Base-by-base conservation (phyloP, 2,888 invertebrate genomes). In the Platycheirus albimanus region DNA sequence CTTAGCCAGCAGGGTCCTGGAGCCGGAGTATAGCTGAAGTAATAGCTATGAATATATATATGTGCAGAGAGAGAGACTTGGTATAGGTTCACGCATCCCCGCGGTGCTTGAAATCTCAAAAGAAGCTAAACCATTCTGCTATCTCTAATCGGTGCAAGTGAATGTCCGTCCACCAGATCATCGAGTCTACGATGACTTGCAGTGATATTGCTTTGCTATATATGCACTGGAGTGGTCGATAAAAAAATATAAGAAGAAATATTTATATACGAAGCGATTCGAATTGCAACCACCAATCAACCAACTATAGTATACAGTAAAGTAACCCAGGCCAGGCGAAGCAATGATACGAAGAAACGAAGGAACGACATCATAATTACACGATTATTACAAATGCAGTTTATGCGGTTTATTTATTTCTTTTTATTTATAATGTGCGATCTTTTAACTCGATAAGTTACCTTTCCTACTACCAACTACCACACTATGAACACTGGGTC, bases 331-430 rank as follows among this genome's bases (percentile, higher is more conserved):
- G 58, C 47, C 3, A 61, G 49, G 15, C 30, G 8, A 54, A 30
- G 63, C 49, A 45, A 52, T 58, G 41, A 38, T n/a, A n/a, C 33
- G 41, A 41, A 38, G 38, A 19, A 69, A 38, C 67, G 36, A 61
- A 54, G 58, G 54, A 80, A 64, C 76, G 80, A 76, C 80, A 81
- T 76, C 80, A 81, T 81, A 81, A 81, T 81, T 81, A 81, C 80
- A 81, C 70, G 80, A 76, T 81, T 81, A 76, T 81, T 81, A 81
- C 80, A 81, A 69, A 80, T 80, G 76, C 45, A 66, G 64, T 66
- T 70, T 76, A 15, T 58, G 70, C 36, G 15, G 41, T 30, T 69
- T 58, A 41, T 58, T 58, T 58, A 38, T 58, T 58, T 36, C 54
- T 36, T 58, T 71, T 56, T 69, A 56, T 80, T 76, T 76, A 80